Percentiles rank a stretch among this genome's conserved stretches.
Conservation (phyloP, 2,888 invertebrate species). For the Thera britannica region DNA sequence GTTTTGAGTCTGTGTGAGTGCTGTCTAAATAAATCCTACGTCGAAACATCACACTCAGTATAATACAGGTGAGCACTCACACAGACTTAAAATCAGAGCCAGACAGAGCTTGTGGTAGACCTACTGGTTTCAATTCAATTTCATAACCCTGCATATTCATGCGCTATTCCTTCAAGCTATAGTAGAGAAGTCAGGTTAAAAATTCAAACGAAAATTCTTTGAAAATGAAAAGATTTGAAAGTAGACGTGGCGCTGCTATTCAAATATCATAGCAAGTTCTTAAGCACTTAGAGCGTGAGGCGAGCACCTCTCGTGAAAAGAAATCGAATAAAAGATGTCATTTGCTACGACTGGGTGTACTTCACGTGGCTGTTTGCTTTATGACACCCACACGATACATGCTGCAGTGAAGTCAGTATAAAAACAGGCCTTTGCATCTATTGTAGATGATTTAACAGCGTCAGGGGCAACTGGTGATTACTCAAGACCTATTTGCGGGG, state of each 20-base stretch:
- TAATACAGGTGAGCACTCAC: too few relatives aligned
- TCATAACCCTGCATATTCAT: background rate
- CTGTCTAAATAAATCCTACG: too few relatives aligned
- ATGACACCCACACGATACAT: background rate
- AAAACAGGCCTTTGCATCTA: too few relatives aligned
- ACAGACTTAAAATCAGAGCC: too few relatives aligned
- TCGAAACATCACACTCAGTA: too few relatives aligned
- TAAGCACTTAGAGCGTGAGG: slow-evolving; percentile 8
- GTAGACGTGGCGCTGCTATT: slow-evolving; percentile 2
- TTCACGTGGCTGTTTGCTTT: background rate
- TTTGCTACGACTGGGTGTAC: slow-evolving; percentile 1
- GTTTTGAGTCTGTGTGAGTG: too few relatives aligned
- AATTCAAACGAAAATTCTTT: slow-evolving; percentile 2
- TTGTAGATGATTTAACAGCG: too few relatives aligned
- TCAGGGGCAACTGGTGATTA: too few relatives aligned
- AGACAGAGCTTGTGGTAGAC: too few relatives aligned
- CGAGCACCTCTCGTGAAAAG: slow-evolving; percentile 13
- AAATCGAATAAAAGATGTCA: slow-evolving; percentile 21
- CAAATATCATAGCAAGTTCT: slow-evolving; percentile 4
- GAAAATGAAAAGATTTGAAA: slow-evolving; percentile 11
- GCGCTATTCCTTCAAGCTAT: background rate
- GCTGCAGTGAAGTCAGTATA: too few relatives aligned
- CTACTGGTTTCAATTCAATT: background rate
- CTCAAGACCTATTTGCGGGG: too few relatives aligned
- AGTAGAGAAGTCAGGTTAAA: background rate